These are phyloP conservation scores for Spatulosminthurus flaviceps DNA, from an alignment of 2,888 invertebrate genomes.

Conservation along the genomic window DNA sequence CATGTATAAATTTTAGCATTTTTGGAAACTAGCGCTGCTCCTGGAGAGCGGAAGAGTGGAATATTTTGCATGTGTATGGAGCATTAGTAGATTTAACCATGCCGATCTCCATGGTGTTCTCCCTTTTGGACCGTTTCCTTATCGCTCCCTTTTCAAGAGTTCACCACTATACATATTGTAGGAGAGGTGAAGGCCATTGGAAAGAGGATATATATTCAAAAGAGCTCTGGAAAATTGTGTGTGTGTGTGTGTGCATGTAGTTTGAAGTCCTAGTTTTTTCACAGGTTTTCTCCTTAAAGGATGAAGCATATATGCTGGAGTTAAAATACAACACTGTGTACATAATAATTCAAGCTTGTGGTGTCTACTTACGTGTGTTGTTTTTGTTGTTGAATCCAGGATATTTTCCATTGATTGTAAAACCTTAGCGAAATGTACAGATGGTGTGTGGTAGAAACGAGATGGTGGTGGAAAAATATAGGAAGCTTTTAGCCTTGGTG, in stretches of 20 bases:
- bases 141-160: not conserved
- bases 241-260: not conserved
- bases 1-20: no score
- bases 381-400: not conserved
- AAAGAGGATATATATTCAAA: constrained; percentile 15
- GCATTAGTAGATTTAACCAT: no score
- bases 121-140: not conserved
- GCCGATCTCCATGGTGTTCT: not conserved
- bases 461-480: no score
- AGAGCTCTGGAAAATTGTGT: not conserved
- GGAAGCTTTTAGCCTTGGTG: not conserved
- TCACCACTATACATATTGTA: not conserved
- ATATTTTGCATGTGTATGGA: no score
- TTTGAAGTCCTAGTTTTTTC: not conserved
- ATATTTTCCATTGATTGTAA: constrained; percentile 18
- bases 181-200: constrained; percentile 31
- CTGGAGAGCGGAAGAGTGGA: no score
- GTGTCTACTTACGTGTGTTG: no score
- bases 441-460: no score
- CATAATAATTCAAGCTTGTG: not conserved
- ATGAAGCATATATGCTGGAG: not conserved
- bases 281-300: not conserved
- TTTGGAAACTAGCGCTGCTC: no score
- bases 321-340: not conserved
- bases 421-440: not conserved